A percentile compares a stretch with the other conserved stretches of the same genome.
Conservation (phyloP, 2,113 vertebrate genomes). For the Bos javanicus region DNA sequence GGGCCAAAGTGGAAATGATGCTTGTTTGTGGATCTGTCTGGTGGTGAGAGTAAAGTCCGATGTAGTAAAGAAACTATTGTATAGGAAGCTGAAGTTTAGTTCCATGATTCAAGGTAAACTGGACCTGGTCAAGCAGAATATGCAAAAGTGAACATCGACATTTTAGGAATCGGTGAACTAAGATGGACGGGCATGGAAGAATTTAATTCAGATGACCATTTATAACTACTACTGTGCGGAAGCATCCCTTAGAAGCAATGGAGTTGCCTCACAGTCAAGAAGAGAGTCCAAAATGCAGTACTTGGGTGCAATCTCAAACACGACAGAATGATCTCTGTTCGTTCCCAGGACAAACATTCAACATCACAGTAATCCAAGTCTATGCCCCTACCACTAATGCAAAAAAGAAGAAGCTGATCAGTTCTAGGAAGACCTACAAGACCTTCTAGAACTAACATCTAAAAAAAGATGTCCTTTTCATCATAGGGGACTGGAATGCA, state of each 20-base stretch:
- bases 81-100: background rate
- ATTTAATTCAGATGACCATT: background rate
- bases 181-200: background rate
- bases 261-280: background rate
- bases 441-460: background rate
- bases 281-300: background rate
- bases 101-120: background rate
- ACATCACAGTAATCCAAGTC: background rate
- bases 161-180: fast-evolving
- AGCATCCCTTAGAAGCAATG: background rate
- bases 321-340: background rate
- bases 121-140: background rate
- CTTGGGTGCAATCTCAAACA: background rate
- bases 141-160: background rate
- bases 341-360: background rate
- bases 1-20: background rate
- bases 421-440: background rate
- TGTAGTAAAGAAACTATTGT: background rate
- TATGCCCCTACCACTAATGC: background rate
- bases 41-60: background rate
- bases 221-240: background rate
- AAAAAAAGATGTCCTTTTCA: background rate
- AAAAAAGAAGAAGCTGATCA: background rate
- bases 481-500: background rate
- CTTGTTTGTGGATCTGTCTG: background rate